A percentile compares a stretch with the other conserved stretches of the same genome.
Conservation (phyloP, 1,140 invertebrate species). For the Monochamus saltuarius region DNA sequence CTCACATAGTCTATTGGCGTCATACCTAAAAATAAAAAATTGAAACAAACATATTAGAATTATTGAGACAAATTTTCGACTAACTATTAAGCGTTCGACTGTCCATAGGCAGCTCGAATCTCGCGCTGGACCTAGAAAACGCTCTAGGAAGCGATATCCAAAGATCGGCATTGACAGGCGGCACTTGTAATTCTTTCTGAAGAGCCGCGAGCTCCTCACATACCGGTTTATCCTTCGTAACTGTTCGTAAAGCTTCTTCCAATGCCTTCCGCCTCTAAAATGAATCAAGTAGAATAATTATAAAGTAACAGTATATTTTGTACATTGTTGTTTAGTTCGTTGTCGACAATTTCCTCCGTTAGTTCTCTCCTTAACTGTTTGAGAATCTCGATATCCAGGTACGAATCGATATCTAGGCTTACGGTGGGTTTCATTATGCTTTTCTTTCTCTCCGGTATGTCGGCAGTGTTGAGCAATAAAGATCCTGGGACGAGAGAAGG, state of each 20-base stretch:
- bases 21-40: slow-evolving; percentile 52
- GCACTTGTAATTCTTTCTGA: slow-evolving; percentile 71
- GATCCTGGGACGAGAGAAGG: slow-evolving; percentile 53
- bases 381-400: slow-evolving; percentile 61
- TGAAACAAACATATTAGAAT: slow-evolving; percentile 6
- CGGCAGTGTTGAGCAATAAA: slow-evolving; percentile 28
- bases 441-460: slow-evolving; percentile 33
- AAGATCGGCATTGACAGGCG: slow-evolving; percentile 53
- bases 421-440: slow-evolving; percentile 13
- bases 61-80: not conserved
- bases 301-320: slow-evolving; percentile 5
- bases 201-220: slow-evolving; percentile 90
- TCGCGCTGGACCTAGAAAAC: slow-evolving; percentile 63
- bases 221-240: slow-evolving; percentile 68
- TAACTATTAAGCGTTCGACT: slow-evolving; percentile 48
- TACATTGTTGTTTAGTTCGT: slow-evolving; percentile 66
- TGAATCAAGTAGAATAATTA: slow-evolving; percentile 11
- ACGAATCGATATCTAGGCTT: slow-evolving; percentile 39
- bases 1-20: slow-evolving; percentile 64
- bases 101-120: slow-evolving; percentile 66
- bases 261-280: slow-evolving; percentile 60
- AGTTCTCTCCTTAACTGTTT: slow-evolving; percentile 66
- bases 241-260: slow-evolving; percentile 63
- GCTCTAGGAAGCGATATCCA: slow-evolving; percentile 63
- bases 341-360: slow-evolving; percentile 65